These are phyloP conservation scores for Tridacna crocea DNA, from an alignment of 2,888 invertebrate genomes.

Conservation along the genomic window DNA sequence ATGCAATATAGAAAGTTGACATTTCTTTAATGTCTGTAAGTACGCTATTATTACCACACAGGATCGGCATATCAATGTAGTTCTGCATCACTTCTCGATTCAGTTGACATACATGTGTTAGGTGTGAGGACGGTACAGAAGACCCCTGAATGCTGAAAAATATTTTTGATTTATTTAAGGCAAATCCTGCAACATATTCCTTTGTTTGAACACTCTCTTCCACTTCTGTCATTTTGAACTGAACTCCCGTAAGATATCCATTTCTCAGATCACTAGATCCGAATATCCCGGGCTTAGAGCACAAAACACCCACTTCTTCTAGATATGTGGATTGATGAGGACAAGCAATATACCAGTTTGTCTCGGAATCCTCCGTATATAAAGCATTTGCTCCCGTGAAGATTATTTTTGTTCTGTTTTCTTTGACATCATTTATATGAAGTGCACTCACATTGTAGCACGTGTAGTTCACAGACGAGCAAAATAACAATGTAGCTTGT, in stretches of 20 bases:
- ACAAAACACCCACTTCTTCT: not conserved
- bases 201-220: constrained; percentile 3
- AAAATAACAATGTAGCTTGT: not conserved
- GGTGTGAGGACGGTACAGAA: not conserved
- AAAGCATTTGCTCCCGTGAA: not conserved
- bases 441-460: not conserved
- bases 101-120: constrained; percentile 17
- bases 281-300: constrained; percentile 2
- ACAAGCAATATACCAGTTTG: constrained; percentile 14
- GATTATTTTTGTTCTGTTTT: not conserved
- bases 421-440: not conserved
- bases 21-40: constrained; percentile 6
- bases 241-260: not conserved
- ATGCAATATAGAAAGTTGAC: not conserved
- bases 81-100: not conserved
- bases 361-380: not conserved
- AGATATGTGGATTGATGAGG: not conserved
- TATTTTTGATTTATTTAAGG: not conserved
- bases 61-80: constrained; percentile 18
- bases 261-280: not conserved
- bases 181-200: constrained; percentile 1
- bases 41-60: constrained; percentile 11
- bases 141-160: constrained; percentile 20
- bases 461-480: not conserved
- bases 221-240: not conserved